Evolutionary conservation across 1,140 invertebrate species (phyloP), one percentile per base, ranked within the genome.

Genomic region (Cardiocondyla obscurior): DNA sequence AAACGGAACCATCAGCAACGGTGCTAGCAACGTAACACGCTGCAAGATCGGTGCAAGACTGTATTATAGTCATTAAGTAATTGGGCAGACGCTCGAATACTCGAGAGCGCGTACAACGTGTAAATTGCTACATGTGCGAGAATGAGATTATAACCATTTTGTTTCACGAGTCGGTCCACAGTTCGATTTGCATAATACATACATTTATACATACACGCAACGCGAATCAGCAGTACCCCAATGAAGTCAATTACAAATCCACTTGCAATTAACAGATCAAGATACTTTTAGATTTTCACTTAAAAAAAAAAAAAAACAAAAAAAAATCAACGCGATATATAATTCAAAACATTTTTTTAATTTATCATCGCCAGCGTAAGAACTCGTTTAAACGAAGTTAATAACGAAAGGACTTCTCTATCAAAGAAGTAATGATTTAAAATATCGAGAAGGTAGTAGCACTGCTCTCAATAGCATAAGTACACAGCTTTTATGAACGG

Each of bases 51-150:
- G 19, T 39, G 30, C 42, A 46, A 64, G 25, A 51, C 33, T 65
- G 28, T 77, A 69, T 81, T 81, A 81, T 8, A 25, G 33, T 46
- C 25, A 74, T 83, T 69, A 70, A 55, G 62, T 85, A 82, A 85
- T 85, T 83, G 28, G 49, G 42, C 65, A 60, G 53, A 69, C 46
- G 10, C 1, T 10, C 16, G 62, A 28, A 46, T 64, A 30, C 3
- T n/a, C 33, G 19, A 16, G 28, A 25, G 39, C 39, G 39, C 39
- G 12, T 16, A 28, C 25, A 36, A 19, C 22, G 5, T 49, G 62
- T 67, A 53, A 55, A 79, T 79, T 42, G 33, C 36, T 77, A 53
- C 33, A 62, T 42, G 39, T 19, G 0, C 28, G 57, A 33, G 22
- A 67, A 39, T 53, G 46, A 39, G 22, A 49, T 49, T 67, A 67